Conservation (phyloP, 2,113 vertebrate genomes). For the Forbesichthys agassizii region DNA sequence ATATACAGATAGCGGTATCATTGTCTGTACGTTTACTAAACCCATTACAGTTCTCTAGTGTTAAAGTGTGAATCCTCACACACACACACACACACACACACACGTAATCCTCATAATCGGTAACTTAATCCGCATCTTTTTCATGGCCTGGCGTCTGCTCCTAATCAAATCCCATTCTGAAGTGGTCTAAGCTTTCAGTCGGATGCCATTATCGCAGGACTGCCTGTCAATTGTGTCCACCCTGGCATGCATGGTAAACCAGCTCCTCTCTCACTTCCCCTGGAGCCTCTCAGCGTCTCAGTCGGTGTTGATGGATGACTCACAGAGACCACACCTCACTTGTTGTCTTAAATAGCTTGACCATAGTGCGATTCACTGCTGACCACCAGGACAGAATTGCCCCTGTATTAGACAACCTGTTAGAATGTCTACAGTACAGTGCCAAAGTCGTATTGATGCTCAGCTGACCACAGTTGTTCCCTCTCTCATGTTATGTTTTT, state of each 20-base stretch:
- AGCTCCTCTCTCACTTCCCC: slow-evolving; percentile 4
- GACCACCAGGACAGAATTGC: slow-evolving; percentile 11
- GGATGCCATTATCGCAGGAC: slow-evolving; percentile 51
- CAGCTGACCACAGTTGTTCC: background rate
- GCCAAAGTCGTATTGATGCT: background rate
- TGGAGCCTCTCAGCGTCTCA: background rate
- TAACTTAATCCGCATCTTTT: slow-evolving; percentile 52
- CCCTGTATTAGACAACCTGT: background rate
- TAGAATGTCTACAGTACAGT: background rate
- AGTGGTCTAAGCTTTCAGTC: slow-evolving; percentile 66
- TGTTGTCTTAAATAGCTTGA: slow-evolving; percentile 4
- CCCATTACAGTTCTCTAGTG: background rate
- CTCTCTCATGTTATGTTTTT: slow-evolving; percentile 26
- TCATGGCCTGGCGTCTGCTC: slow-evolving; percentile 53
- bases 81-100: slow-evolving; percentile 7
- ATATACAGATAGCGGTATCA: background rate
- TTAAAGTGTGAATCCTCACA: slow-evolving; percentile 12
- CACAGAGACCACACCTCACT: slow-evolving; percentile 61
- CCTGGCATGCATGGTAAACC: slow-evolving; percentile 33
- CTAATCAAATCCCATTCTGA: slow-evolving; percentile 60
- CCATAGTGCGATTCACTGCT: slow-evolving; percentile 58
- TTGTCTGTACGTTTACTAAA: background rate
- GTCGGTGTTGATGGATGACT: slow-evolving; percentile 62
- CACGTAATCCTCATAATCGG: slow-evolving; percentile 15
- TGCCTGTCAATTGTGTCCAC: slow-evolving; percentile 61